Percentiles rank a stretch among this genome's conserved stretches.
phyloP scores from a whole-genome alignment of 2,888 invertebrate genomes.

The Torymus auratus region DNA sequence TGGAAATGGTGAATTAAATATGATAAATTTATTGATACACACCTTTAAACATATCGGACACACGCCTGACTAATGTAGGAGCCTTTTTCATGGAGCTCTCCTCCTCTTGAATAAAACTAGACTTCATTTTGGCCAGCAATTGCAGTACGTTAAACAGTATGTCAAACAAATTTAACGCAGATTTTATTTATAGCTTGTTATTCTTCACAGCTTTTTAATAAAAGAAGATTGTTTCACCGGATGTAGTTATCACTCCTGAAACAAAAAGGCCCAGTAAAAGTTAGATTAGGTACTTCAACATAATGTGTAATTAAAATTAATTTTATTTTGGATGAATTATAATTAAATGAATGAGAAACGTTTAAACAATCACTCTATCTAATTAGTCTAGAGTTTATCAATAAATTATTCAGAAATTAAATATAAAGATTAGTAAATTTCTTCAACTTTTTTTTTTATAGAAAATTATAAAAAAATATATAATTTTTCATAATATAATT shows the following conservation, averaged over 20 bases:
- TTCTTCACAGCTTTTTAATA: slow-evolving; percentile 49
- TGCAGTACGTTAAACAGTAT: background rate
- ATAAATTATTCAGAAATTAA: too few species aligned
- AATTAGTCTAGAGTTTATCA: too few species aligned
- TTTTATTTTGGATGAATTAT: slow-evolving; percentile 7
- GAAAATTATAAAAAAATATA: too few species aligned
- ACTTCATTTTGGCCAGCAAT: slow-evolving; percentile 41
- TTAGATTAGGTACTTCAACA: slow-evolving; percentile 28
- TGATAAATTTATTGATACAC: slow-evolving; percentile 23
- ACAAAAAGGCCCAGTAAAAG: slow-evolving; percentile 23
- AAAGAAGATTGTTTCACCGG: slow-evolving; percentile 51
- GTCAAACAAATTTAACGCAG: slow-evolving; percentile 15
- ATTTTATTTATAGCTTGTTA: slow-evolving; percentile 52
- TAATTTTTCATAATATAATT: too few species aligned
- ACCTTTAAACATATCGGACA: slow-evolving; percentile 74
- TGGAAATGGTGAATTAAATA: background rate
- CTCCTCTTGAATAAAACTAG: slow-evolving; percentile 60
- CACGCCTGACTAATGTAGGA: slow-evolving; percentile 70
- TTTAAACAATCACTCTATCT: too few species aligned
- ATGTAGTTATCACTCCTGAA: slow-evolving; percentile 56
- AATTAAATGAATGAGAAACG: too few species aligned
- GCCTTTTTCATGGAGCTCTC: slow-evolving; percentile 63
- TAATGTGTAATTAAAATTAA: slow-evolving; percentile 25
- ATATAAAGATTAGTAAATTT: too few species aligned
- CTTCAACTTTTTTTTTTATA: too few species aligned